A percentile compares a stretch with the other conserved stretches of the same genome.
Evolutionary conservation across 2,888 invertebrate species (phyloP).

Genomic region (Agriopis marginaria): DNA sequence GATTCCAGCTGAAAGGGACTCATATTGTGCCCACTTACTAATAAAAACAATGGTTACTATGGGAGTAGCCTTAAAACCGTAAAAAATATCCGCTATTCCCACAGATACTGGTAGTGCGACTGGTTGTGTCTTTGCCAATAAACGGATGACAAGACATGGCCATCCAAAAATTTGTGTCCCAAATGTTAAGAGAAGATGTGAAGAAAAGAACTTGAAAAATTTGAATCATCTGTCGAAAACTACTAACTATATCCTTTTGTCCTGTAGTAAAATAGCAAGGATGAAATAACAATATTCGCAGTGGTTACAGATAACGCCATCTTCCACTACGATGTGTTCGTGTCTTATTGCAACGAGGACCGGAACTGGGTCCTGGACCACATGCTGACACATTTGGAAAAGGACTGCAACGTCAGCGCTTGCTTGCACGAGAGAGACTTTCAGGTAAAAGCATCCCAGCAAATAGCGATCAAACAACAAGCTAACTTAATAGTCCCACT

Average conservation of each 20-base stretch:
- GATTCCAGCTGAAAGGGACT: too few species aligned
- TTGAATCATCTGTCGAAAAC: too few species aligned
- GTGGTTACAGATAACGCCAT: slow-evolving; percentile 62
- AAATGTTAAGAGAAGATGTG: too few species aligned
- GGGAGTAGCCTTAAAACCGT: neutral
- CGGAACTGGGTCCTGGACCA: slow-evolving; percentile 88
- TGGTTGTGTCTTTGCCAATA: too few species aligned
- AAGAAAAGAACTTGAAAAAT: too few species aligned
- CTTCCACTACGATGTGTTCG: slow-evolving; percentile 88
- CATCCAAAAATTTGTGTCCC: too few species aligned
- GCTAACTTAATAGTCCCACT: neutral
- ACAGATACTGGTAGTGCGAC: too few species aligned
- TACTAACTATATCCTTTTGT: too few species aligned
- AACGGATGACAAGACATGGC: too few species aligned
- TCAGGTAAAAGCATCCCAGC: slow-evolving; percentile 70
- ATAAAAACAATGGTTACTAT: neutral
- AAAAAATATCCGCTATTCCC: too few species aligned
- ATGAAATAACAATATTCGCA: neutral
- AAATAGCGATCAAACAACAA: neutral
- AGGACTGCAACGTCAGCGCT: slow-evolving; percentile 84
- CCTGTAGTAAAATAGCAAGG: neutral
- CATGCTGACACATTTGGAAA: slow-evolving; percentile 88
- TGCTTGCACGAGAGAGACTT: slow-evolving; percentile 91
- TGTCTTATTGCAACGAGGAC: slow-evolving; percentile 89
- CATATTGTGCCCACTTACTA: too few species aligned